Evolutionary conservation across 2,113 vertebrate species (phyloP).

Genomic region (Crotalus horridus): DNA sequence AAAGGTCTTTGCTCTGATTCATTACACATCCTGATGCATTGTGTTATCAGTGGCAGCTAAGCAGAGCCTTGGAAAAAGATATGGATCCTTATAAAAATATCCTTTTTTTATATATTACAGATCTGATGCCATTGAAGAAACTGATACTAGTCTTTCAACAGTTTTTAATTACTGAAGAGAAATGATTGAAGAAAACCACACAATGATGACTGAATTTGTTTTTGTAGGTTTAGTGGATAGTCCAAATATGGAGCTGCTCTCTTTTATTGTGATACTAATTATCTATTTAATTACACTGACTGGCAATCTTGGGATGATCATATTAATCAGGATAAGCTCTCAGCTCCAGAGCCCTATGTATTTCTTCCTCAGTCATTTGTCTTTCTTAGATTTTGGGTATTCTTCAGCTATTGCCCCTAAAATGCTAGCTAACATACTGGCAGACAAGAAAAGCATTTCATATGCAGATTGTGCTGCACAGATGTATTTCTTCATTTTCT

Average conservation of each 20-base stretch:
- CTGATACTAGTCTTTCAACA: not conserved
- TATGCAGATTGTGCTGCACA: constrained; percentile 47
- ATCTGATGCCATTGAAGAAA: not conserved
- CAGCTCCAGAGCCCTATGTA: constrained; percentile 58
- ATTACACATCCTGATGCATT: not conserved
- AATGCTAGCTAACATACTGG: constrained; percentile 48
- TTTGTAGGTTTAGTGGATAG: constrained; percentile 43
- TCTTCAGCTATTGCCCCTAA: constrained; percentile 49
- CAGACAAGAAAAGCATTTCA: constrained; percentile 34
- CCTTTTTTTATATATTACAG: not conserved
- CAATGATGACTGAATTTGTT: constrained; percentile 41
- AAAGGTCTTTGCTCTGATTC: not conserved
- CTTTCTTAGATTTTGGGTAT: constrained; percentile 53
- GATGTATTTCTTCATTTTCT: constrained; percentile 49
- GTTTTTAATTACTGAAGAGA: not conserved
- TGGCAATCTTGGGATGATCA: constrained; percentile 51
- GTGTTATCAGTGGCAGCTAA: not conserved
- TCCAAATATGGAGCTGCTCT: constrained; percentile 31
- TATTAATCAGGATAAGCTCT: constrained; percentile 32
- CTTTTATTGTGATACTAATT: constrained; percentile 45
- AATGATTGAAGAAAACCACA: constrained; percentile 41
- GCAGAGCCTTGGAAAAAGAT: not conserved
- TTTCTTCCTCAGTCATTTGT: constrained; percentile 50
- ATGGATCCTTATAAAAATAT: not conserved
- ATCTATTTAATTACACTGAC: constrained; percentile 27